phyloP scores from a whole-genome alignment of 2,888 invertebrate genomes.

The Ormyrus labotus region DNA sequence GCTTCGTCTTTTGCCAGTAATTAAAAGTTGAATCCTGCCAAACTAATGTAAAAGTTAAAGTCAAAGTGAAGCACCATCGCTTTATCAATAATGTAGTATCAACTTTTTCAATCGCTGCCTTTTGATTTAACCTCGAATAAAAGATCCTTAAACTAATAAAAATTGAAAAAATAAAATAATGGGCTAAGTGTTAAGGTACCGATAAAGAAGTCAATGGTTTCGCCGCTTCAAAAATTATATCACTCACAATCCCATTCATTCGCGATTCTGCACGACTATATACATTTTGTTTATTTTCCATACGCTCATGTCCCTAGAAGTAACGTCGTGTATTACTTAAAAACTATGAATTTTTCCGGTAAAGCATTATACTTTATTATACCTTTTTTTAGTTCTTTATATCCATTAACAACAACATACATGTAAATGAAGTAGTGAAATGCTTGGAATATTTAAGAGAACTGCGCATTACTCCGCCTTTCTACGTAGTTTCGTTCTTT shows the following conservation, averaged over 20 bases:
- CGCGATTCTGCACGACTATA: slow-evolving; percentile 51
- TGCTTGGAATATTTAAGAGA: slow-evolving; percentile 71
- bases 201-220: slow-evolving; percentile 45
- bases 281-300: slow-evolving; percentile 63
- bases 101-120: slow-evolving; percentile 1
- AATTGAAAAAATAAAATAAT: slow-evolving; percentile 9
- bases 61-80: slow-evolving; percentile 43
- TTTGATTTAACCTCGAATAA: slow-evolving; percentile 27
- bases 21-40: slow-evolving; percentile 31
- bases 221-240: slow-evolving; percentile 43
- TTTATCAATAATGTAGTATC: slow-evolving; percentile 20
- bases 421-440: slow-evolving; percentile 71
- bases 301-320: slow-evolving; percentile 64
- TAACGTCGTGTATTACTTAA: slow-evolving; percentile 65
- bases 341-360: slow-evolving; percentile 71
- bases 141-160: slow-evolving; percentile 35
- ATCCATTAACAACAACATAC: slow-evolving; percentile 72
- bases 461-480: slow-evolving; percentile 64
- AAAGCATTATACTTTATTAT: slow-evolving; percentile 71
- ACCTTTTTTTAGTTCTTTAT: slow-evolving; percentile 63
- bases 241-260: slow-evolving; percentile 35
- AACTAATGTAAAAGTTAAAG: slow-evolving; percentile 28
- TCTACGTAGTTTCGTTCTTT: slow-evolving; percentile 52
- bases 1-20: slow-evolving; percentile 17
- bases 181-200: slow-evolving; percentile 51